Evolutionary conservation across 1,140 invertebrate species (phyloP), one percentile per base, ranked within the genome.

Genomic region (Triops longicaudatus): DNA sequence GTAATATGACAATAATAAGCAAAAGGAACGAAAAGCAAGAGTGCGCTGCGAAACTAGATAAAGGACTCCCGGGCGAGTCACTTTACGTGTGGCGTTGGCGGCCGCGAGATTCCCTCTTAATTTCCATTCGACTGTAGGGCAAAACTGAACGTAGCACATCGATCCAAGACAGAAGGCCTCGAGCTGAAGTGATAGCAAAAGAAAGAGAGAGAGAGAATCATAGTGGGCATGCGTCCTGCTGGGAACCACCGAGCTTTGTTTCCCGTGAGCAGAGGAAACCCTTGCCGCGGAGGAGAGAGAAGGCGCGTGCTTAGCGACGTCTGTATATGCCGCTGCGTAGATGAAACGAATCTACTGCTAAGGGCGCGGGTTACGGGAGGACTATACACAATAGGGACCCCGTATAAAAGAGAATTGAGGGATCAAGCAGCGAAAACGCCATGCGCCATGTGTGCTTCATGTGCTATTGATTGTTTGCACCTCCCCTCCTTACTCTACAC

Each of bases 1-100:
- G 31, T 7, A 37, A 37, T 37, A 37, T 7, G 7, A 7, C 31
- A 37, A 37, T 37, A 37, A 37, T 37, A 37, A 37, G 31, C 31
- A 7, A 37, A 37, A 37, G 31, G 31, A 37, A 37, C 31, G 2
- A 2, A 37, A 37, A 37, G 50, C 50, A 63, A 17, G 50, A 63
- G 14, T 63, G 31, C 31, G 31, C 31, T 22, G 22, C 50, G 22
- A 63, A 17, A 63, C 10, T 17, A 63, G 50, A 3, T 63, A 22
- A 22, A 17, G 50, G 17, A n/a, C 50, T 22, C 22, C 6, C 50
- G 50, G 10, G 50, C 22, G 14, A n/a, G 22, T n/a, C 17, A 63
- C 10, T 63, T 63, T 63, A 63, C n/a, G 50, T n/a, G 17, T 63
- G 50, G 50, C 50, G 50, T 63, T 63, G n/a, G 50, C 50, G 50